phyloP scores from a whole-genome alignment of 2,888 invertebrate species.

The Nomada ferruginata region DNA sequence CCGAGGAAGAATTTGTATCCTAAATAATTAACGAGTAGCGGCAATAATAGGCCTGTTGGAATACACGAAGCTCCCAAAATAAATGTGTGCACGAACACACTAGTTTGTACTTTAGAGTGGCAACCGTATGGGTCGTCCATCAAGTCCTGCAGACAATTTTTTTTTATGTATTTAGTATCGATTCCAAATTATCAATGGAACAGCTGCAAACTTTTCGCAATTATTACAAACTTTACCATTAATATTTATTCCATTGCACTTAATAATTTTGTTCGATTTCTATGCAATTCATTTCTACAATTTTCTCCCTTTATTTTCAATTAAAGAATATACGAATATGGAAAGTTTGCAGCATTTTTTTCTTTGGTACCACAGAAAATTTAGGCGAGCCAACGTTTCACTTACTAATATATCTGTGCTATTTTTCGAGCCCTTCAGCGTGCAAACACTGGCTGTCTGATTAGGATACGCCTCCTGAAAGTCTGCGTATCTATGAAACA shows the following conservation, averaged over 20 bases:
- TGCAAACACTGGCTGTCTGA: conserved; percentile 90
- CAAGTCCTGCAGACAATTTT: not conserved
- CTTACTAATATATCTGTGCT: conserved; percentile 38
- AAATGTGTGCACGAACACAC: conserved; percentile 90
- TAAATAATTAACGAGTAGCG: conserved; percentile 90
- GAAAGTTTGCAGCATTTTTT: too few relatives aligned
- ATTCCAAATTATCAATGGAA: not conserved
- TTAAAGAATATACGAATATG: too few relatives aligned
- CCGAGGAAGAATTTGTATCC: conserved; percentile 92
- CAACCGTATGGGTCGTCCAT: conserved; percentile 86
- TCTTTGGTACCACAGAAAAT: too few relatives aligned
- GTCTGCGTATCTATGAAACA: conserved; percentile 91
- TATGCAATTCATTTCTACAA: too few relatives aligned
- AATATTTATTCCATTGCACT: too few relatives aligned
- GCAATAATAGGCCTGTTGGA: conserved; percentile 91
- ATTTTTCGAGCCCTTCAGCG: conserved; percentile 85
- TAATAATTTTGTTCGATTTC: too few relatives aligned
- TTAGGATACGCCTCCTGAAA: conserved; percentile 89
- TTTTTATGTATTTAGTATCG: not conserved
- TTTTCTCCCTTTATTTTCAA: too few relatives aligned
- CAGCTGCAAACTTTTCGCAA: too few relatives aligned
- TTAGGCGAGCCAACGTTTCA: not conserved
- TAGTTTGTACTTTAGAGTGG: conserved; percentile 87
- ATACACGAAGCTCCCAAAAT: conserved; percentile 92
- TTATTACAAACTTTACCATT: not conserved